Evolutionary conservation across 2,113 vertebrate species (phyloP).

Genomic region (Polyodon spathula): DNA sequence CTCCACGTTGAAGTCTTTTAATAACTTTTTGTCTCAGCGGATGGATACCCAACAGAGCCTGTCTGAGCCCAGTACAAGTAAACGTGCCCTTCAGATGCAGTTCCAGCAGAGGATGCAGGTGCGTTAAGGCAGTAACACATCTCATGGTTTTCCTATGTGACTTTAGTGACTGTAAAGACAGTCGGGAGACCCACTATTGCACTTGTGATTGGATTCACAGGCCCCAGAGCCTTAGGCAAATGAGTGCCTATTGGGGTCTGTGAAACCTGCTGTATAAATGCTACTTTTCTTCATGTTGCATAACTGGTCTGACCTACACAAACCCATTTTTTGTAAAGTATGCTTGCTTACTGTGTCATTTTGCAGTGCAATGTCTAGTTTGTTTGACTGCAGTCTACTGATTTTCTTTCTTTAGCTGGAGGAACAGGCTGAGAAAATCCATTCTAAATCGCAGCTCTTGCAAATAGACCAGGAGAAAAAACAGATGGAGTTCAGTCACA

Average conservation of each 20-base stretch:
- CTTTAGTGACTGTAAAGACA: neutral
- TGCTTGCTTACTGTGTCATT: neutral
- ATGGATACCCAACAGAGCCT: slow-evolving; percentile 40
- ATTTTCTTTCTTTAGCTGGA: slow-evolving; percentile 60
- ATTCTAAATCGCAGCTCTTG: slow-evolving; percentile 67
- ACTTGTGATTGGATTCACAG: no score
- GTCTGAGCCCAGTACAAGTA: slow-evolving; percentile 13
- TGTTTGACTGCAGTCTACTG: neutral
- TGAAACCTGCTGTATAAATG: no score
- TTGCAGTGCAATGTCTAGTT: neutral
- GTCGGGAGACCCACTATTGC: no score
- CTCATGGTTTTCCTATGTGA: neutral
- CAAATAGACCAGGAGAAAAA: slow-evolving; percentile 88
- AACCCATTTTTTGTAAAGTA: neutral
- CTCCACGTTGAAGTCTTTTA: slow-evolving; percentile 77
- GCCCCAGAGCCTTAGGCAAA: no score
- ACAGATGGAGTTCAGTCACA: slow-evolving; percentile 93
- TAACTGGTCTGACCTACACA: no score
- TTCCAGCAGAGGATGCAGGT: slow-evolving; percentile 85
- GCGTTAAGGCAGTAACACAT: slow-evolving; percentile 3
- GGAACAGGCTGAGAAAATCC: slow-evolving; percentile 75
- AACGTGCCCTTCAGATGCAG: slow-evolving; percentile 59
- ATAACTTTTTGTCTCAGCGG: slow-evolving; percentile 69
- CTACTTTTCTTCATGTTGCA: no score
- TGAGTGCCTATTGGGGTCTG: no score